Conservation (phyloP, 2,797 vertebrate genomes). For the Falco rusticolus region DNA sequence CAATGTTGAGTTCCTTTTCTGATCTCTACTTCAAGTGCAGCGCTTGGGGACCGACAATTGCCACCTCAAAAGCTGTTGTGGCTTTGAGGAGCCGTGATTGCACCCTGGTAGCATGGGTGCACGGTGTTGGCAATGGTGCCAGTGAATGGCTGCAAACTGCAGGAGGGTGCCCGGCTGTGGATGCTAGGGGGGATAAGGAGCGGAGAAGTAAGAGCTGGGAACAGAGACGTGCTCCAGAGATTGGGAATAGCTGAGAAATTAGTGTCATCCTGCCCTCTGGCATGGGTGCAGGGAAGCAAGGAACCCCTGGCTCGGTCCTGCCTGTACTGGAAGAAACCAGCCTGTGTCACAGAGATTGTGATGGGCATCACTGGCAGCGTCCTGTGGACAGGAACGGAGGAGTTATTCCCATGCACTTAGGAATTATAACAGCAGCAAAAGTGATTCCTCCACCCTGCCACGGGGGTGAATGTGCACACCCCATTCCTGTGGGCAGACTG, state of each 20-base stretch:
- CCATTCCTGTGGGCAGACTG: no score
- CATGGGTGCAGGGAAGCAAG: background rate
- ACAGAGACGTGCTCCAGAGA: background rate
- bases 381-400: no score
- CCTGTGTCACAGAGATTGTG: fast-evolving
- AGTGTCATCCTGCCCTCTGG: background rate
- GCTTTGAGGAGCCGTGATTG: background rate
- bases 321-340: background rate
- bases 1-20: background rate
- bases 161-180: background rate
- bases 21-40: no score
- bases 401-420: fast-evolving
- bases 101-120: background rate
- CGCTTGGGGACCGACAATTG: background rate
- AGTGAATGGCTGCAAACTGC: no score
- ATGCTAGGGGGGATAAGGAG: background rate
- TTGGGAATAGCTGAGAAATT: background rate
- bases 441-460: fast-evolving
- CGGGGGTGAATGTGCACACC: fast-evolving
- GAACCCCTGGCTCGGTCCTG: background rate
- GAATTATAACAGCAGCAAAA: background rate
- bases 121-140: fast-evolving
- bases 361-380: background rate
- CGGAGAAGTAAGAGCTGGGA: background rate
- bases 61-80: background rate